Percentiles rank a stretch among this genome's conserved stretches.
These are phyloP conservation scores for Dicaeum eximium DNA, from an alignment of 2,113 vertebrate species.

Conservation along the genomic window DNA sequence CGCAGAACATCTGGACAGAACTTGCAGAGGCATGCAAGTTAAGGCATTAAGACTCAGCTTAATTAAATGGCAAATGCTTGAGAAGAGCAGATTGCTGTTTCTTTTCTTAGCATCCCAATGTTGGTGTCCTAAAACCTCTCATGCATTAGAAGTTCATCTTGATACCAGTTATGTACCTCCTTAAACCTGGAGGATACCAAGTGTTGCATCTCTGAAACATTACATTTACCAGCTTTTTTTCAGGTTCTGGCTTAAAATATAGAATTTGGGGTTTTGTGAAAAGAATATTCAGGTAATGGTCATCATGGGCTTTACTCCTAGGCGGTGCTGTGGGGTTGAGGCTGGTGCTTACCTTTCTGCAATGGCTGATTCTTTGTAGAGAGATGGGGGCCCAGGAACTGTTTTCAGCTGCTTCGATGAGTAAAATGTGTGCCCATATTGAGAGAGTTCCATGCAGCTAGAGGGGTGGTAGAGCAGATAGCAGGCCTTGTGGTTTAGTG, in stretches of 20 bases:
- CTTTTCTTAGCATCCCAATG: background rate
- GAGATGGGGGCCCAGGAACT: background rate
- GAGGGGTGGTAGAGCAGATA: background rate
- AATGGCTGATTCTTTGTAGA: background rate
- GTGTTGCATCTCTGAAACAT: background rate
- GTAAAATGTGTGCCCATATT: background rate
- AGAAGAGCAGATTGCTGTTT: background rate
- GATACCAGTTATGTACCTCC: background rate
- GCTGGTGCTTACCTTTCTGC: background rate
- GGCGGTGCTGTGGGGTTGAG: background rate
- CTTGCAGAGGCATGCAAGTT: background rate
- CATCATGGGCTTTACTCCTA: background rate
- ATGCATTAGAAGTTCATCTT: background rate
- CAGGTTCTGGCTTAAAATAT: background rate
- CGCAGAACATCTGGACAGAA: background rate
- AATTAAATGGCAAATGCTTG: background rate
- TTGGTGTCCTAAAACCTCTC: background rate
- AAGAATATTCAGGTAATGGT: background rate
- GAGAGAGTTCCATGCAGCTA: background rate
- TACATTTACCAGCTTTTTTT: background rate
- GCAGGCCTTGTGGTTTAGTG: background rate
- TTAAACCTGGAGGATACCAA: background rate
- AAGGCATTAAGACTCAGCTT: background rate
- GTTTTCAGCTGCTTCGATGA: background rate
- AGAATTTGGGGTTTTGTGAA: background rate